Percentiles rank a stretch among this genome's conserved stretches.
Evolutionary conservation across 2,888 invertebrate genomes (phyloP).

Genomic region (Chrysolina haemoptera): DNA sequence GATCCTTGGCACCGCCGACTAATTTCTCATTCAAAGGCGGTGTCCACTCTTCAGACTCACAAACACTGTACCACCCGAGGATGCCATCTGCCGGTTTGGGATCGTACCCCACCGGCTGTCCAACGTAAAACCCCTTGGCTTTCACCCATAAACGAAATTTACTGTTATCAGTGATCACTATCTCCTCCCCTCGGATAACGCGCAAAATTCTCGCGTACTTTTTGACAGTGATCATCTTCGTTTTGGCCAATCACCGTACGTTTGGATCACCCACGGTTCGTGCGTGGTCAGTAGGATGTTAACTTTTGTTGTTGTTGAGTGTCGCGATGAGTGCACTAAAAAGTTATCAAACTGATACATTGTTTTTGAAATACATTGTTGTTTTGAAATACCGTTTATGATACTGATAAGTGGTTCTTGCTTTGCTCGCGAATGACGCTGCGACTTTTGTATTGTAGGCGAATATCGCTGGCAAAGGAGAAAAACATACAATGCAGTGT

Average conservation of each 20-base stretch:
- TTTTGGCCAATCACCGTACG: slow-evolving; percentile 96
- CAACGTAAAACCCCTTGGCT: slow-evolving; percentile 92
- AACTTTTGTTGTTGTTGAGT: too few species aligned
- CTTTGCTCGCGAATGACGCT: too few species aligned
- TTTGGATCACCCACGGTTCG: slow-evolving; percentile 94
- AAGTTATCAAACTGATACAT: too few species aligned
- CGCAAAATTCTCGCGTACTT: slow-evolving; percentile 92
- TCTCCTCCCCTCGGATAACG: slow-evolving; percentile 88
- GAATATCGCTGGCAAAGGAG: too few species aligned
- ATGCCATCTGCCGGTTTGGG: slow-evolving; percentile 82
- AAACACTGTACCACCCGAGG: slow-evolving; percentile 79
- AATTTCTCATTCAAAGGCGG: slow-evolving; percentile 73
- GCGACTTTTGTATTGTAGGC: too few species aligned
- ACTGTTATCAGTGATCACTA: slow-evolving; percentile 93
- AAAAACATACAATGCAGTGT: too few species aligned
- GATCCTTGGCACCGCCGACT: slow-evolving; percentile 78
- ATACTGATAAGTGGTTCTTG: too few species aligned
- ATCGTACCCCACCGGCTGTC: slow-evolving; percentile 81
- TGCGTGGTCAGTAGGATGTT: slow-evolving; percentile 85
- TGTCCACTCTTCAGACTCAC: slow-evolving; percentile 73
- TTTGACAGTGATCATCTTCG: slow-evolving; percentile 93
- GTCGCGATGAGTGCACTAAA: too few species aligned
- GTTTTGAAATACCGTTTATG: too few species aligned
- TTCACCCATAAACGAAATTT: slow-evolving; percentile 99
- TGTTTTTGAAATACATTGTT: too few species aligned